These are phyloP conservation scores for Brachionus rubens DNA, from an alignment of 1,140 invertebrate genomes.

Conservation along the genomic window DNA sequence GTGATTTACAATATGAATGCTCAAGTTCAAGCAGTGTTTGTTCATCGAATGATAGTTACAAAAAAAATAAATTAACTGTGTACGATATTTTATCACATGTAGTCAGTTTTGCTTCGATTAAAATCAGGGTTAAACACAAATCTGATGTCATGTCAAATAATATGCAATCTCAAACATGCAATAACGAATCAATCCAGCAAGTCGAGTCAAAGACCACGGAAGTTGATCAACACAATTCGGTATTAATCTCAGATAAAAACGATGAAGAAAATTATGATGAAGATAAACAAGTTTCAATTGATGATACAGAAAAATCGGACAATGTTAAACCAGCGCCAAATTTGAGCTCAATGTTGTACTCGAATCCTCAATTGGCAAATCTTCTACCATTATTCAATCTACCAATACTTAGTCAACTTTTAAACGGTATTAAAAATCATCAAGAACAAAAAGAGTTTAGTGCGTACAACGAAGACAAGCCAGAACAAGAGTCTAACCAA, in stretches of 20 bases:
- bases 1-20: neutral
- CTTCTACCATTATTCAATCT: slow-evolving; percentile 11
- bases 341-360: neutral
- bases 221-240: neutral
- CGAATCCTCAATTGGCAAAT: slow-evolving; percentile 20
- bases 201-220: too few relatives aligned
- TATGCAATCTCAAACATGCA: slow-evolving; percentile 1
- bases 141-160: neutral
- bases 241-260: neutral
- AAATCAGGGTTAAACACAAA: slow-evolving; percentile 12
- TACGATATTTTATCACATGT: slow-evolving; percentile 45
- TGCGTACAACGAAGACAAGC: neutral
- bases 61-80: neutral
- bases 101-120: slow-evolving; percentile 12
- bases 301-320: neutral
- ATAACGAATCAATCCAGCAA: too few relatives aligned
- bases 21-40: neutral
- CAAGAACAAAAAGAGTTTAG: slow-evolving; percentile 21
- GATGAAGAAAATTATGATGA: neutral
- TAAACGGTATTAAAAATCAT: slow-evolving; percentile 19
- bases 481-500: neutral
- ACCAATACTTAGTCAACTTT: neutral
- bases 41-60: neutral
- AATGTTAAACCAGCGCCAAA: neutral
- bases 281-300: neutral